These are phyloP conservation scores for Aspiorhynchus laticeps DNA, from an alignment of 2,113 vertebrate species.

Conservation along the genomic window DNA sequence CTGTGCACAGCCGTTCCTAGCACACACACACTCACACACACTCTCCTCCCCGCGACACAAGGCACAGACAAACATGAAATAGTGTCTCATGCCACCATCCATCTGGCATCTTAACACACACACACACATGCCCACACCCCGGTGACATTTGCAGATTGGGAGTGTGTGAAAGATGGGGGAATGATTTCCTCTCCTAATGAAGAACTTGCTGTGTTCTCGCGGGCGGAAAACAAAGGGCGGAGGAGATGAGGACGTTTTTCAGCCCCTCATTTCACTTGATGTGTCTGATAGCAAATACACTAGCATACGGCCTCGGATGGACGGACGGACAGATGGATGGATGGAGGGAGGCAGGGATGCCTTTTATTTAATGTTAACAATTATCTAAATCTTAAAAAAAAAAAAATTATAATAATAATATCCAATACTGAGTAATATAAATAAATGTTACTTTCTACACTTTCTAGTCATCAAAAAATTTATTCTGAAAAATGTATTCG, in stretches of 20 bases:
- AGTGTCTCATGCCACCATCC: conserved; percentile 73
- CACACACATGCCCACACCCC: conserved; percentile 48
- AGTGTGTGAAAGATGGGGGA: conserved; percentile 50
- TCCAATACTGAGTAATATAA: neutral
- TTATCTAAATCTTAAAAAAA: too few relatives aligned
- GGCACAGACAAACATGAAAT: conserved; percentile 79
- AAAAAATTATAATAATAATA: neutral
- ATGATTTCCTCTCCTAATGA: conserved; percentile 62
- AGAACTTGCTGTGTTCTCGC: conserved; percentile 57
- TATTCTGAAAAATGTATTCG: too few relatives aligned
- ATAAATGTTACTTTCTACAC: too few relatives aligned
- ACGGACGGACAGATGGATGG: neutral
- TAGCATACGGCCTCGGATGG: neutral
- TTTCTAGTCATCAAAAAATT: too few relatives aligned
- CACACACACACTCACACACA: conserved; percentile 54
- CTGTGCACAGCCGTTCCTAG: conserved; percentile 57
- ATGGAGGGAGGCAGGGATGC: too few relatives aligned
- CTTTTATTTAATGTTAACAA: too few relatives aligned
- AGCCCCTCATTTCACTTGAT: conserved; percentile 21
- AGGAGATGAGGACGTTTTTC: conserved; percentile 42
- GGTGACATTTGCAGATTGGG: conserved; percentile 60
- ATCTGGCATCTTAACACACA: conserved; percentile 67
- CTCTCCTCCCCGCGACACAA: conserved; percentile 54
- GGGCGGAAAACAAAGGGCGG: conserved; percentile 50
- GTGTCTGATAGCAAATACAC: conserved; percentile 36